A percentile compares a stretch with the other conserved stretches of the same genome.
Conservation (phyloP, 2,888 invertebrate genomes). For the Coenonympha arcania region DNA sequence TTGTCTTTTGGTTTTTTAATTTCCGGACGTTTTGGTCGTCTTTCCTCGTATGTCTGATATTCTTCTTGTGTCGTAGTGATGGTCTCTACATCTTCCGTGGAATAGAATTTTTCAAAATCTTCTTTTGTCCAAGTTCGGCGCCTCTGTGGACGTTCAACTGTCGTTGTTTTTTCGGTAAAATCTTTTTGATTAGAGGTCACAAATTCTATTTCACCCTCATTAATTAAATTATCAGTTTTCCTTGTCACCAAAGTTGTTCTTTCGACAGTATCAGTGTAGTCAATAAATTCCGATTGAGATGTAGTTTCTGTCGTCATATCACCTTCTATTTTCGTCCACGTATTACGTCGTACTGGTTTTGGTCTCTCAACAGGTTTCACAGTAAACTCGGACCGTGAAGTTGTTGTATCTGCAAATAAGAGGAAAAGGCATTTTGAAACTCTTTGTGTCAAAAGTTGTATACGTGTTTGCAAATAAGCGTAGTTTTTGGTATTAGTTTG, state of each 20-base stretch:
- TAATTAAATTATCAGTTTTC: conserved; percentile 78
- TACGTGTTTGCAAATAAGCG: no score
- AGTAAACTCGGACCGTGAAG: conserved; percentile 79
- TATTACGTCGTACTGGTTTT: conserved; percentile 79
- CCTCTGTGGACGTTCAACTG: conserved; percentile 74
- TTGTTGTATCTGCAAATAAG: conserved; percentile 77
- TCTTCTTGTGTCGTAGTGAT: conserved; percentile 80
- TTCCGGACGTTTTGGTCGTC: conserved; percentile 61
- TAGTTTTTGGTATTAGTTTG: no score
- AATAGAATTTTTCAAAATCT: conserved; percentile 80
- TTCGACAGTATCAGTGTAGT: conserved; percentile 75
- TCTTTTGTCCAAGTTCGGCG: conserved; percentile 82
- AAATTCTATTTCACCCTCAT: conserved; percentile 80
- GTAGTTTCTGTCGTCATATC: conserved; percentile 82
- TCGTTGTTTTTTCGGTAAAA: conserved; percentile 74
- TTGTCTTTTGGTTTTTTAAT: conserved; percentile 75
- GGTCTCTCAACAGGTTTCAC: conserved; percentile 78
- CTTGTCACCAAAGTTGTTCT: conserved; percentile 74
- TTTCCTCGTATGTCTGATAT: conserved; percentile 76
- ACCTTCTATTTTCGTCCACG: conserved; percentile 84
- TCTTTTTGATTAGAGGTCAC: conserved; percentile 78
- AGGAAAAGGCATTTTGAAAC: background rate
- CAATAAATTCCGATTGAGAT: conserved; percentile 77
- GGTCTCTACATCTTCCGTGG: conserved; percentile 70
- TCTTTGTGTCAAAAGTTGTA: no score